These are phyloP conservation scores for Eleginops maclovinus DNA, from an alignment of 2,113 vertebrate genomes.

Conservation along the genomic window DNA sequence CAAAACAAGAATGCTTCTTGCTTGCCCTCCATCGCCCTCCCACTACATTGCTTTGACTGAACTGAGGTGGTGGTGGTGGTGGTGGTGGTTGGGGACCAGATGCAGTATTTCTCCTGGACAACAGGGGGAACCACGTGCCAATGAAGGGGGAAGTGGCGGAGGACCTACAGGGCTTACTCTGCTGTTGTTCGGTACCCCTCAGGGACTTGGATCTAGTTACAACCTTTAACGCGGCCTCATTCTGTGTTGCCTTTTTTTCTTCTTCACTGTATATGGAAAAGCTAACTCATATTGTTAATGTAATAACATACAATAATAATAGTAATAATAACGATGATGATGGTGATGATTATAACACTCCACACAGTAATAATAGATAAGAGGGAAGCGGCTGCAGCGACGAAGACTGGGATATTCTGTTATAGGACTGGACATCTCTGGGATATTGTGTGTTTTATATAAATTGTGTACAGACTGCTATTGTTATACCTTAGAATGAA, in stretches of 20 bases:
- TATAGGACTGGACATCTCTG: slow-evolving; percentile 76
- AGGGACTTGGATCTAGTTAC: slow-evolving; percentile 73
- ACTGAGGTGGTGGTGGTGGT: slow-evolving; percentile 46
- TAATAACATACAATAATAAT: slow-evolving; percentile 72
- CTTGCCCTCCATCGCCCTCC: slow-evolving; percentile 64
- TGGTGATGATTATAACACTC: slow-evolving; percentile 63
- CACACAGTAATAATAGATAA: slow-evolving; percentile 78
- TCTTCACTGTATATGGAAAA: slow-evolving; percentile 75
- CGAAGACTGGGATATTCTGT: slow-evolving; percentile 69
- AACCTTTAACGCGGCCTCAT: slow-evolving; percentile 79
- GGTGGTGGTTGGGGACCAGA: slow-evolving; percentile 56
- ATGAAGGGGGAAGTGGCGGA: slow-evolving; percentile 68
- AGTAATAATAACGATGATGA: slow-evolving; percentile 69
- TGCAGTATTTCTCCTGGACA: slow-evolving; percentile 81
- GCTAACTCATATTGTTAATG: slow-evolving; percentile 78
- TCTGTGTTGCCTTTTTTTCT: slow-evolving; percentile 81
- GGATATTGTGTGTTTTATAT: slow-evolving; percentile 80
- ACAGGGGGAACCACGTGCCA: slow-evolving; percentile 81
- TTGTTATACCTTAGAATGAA: slow-evolving; percentile 77
- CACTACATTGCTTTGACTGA: slow-evolving; percentile 69
- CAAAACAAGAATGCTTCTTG: slow-evolving; percentile 55
- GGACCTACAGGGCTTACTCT: slow-evolving; percentile 67
- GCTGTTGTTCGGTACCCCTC: slow-evolving; percentile 77
- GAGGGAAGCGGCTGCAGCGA: slow-evolving; percentile 43
- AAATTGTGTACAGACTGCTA: slow-evolving; percentile 77